Evolutionary conservation across 2,888 invertebrate species (phyloP), one percentile per base, ranked within the genome.

Genomic region (Drosophila bunnanda): DNA sequence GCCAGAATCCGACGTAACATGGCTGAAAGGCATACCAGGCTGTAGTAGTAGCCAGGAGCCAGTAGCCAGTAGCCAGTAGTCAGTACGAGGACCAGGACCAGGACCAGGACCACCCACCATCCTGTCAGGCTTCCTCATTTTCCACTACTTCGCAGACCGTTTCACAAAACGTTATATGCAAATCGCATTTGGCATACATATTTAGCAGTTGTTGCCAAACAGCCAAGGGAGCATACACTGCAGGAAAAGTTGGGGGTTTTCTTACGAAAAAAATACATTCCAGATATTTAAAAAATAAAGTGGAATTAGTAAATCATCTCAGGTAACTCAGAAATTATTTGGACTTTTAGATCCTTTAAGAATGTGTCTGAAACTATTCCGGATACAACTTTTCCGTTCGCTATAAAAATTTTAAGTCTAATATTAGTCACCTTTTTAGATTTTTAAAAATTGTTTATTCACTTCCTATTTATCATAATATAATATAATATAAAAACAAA

Each of bases 161-260:
- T 60, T 64, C 67, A 69, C 53, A 70, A 79, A 72, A 74, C 86
- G 88, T 82, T 84, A 82, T 84, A 84, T 88, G 83, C 83, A 84
- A 84, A 88, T 88, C 87, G 78, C 86, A 84, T 84, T 80, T 84
- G 88, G 78, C 80, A 86, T 82, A 84, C 80, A 84, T 88, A 78
- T 86, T 82, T 83, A 68, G 80, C 77, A 75, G 88, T 75, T 83
- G 84, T 80, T 80, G 75, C 71, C 68, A 74, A 53, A 75, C 56
- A 61, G 44, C 36, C 46, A 36, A 48, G 54, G 41, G 22, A 56
- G 34, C 13, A 28, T 12, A 54, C 71, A 74, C 76, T 68, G 36
- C 0, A 20, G 6, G 1, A 58, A 56, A 44, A 20, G 10, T 0
- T 28, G 1, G 4, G 2, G n/a, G n/a, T n/a, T 10, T 20, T 20